Base-by-base conservation (phyloP, 2,888 invertebrate genomes). In the Agonopterix alstromeriana region DNA sequence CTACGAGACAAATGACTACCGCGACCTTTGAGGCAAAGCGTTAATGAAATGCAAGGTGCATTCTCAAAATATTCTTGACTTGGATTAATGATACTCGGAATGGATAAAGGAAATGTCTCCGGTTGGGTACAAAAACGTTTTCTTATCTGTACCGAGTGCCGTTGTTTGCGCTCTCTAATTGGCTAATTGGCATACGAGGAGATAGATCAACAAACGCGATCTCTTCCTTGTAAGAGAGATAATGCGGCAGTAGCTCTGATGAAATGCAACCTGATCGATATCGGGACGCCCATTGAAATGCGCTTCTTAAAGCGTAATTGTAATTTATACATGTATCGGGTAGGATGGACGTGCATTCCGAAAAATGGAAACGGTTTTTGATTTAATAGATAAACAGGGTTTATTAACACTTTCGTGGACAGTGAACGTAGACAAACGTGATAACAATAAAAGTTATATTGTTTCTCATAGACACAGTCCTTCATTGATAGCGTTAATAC, bases 121-220 rank as follows among this genome's bases (percentile, higher is more conserved):
- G 27, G 27, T 54, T 56, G 55, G 49, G 56, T 41, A 73, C 27
- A 27, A 73, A 77, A 74, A 68, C 70, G 66, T 63, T 55, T 48
- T 55, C 70, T 80, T 78, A 81, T 81, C 79, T 75, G 48, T 66
- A 65, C 65, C 59, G 50, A 52, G 50, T 55, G 65, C 67, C 70
- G 77, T 77, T 82, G 82, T 82, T 77, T 70, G 74, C 68, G 66
- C 67, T 71, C 82, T 85, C 85, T 88, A 87, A 87, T 87, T 87
- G 84, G 86, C 86, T 87, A 88, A 88, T 88, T 88, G 87, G 86
- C 82, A 84, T 83, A 84, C 83, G 74, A 69, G 65, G 60, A 77
- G 80, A 79, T 80, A 81, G 78, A 82, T 84, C 80, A 64, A 67
- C 66, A 63, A 65, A 69, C 70, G 73, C 79, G 79, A 86, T 86